Base-by-base conservation (phyloP, 1,140 invertebrate species). In the Conus ventricosus region DNA sequence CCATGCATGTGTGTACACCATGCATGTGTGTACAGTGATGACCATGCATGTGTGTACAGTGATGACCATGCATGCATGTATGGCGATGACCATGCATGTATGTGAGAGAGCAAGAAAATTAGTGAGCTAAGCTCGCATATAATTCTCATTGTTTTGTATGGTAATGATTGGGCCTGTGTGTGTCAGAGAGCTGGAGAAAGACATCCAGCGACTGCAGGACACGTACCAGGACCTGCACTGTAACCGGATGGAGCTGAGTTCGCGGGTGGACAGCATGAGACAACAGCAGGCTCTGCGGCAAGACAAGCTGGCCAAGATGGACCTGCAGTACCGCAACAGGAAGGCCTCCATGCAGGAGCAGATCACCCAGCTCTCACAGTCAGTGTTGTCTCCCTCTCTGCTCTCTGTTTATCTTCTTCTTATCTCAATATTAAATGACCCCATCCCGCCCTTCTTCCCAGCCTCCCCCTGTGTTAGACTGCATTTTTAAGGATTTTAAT, bases 291-390 rank as follows among this genome's bases (percentile, higher is more conserved):
- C 90, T 2, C 76, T 55, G 20, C 78, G 88, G 20, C 88, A 91
- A 39, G 92, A 92, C 54, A 92, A 92, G 86, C 71, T 88, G n/a
- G 88, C 90, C 39, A 91, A 91, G 85, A 80, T 91, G 25, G 85
- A 89, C 54, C 23, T 91, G 20, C 91, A 92, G 86, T 91, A 92
- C 84, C 90, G 91, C 55, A 90, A 85, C 71, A 89, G 87, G 81
- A 87, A 90, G 87, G 83, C 85, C 55, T 84, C 85, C n/a, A 57
- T 90, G n/a, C 86, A 90, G 39, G 87, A 91, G 57, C 89, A 89
- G 67, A 67, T 84, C 67, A 80, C 88, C 54, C 55, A 85, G 51
- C 53, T 90, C 39, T 86, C 83, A 27, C 67, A 89, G 91, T 90
- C 83, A 84, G 85, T 90, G 53, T 27, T 39, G 39, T 39, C 39